Evolutionary conservation across 2,888 invertebrate genomes (phyloP).

Genomic region (Oeneis ivallda): DNA sequence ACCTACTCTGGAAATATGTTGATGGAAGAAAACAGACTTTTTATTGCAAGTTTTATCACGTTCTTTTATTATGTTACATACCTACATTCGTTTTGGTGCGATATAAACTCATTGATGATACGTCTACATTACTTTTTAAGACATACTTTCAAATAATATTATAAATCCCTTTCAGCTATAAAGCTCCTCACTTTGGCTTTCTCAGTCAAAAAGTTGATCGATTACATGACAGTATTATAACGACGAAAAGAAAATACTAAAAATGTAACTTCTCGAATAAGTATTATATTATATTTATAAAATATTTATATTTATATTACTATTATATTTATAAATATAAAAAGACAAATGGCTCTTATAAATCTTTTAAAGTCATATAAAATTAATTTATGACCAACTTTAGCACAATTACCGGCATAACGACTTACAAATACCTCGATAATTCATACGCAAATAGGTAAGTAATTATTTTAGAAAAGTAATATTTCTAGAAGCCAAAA

Average conservation of each 20-base stretch:
- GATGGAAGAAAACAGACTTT: not conserved
- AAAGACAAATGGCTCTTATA: not conserved
- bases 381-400: not conserved
- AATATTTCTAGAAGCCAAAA: not conserved
- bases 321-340: too few relatives aligned
- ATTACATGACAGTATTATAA: not conserved
- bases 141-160: conserved; percentile 5
- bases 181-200: too few relatives aligned
- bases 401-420: not conserved
- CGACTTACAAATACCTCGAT: conserved; percentile 10
- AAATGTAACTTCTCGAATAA: too few relatives aligned
- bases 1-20: not conserved
- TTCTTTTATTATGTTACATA: not conserved
- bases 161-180: too few relatives aligned
- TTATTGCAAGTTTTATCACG: not conserved
- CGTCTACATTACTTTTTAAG: not conserved
- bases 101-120: not conserved
- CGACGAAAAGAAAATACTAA: too few relatives aligned
- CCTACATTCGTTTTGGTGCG: not conserved
- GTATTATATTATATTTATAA: too few relatives aligned
- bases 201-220: not conserved
- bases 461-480: not conserved
- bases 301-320: too few relatives aligned
- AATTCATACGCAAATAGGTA: conserved; percentile 2
- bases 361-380: conserved; percentile 3